Evolutionary conservation across 2,888 invertebrate genomes (phyloP).

Genomic region (Rapana venosa): DNA sequence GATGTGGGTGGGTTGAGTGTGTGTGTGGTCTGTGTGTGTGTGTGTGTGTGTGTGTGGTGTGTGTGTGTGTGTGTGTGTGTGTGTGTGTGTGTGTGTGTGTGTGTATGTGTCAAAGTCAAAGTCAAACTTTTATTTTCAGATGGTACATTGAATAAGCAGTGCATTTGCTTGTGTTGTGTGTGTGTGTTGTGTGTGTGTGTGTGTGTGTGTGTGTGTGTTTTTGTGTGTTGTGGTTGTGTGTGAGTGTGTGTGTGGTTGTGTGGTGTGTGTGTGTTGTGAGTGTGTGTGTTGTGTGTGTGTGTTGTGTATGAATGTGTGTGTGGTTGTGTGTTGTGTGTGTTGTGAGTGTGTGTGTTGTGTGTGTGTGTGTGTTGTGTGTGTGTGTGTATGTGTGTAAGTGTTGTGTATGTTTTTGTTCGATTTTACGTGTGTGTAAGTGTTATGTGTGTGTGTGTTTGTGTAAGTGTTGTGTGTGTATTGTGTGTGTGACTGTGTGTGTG

Average conservation of each 20-base stretch:
- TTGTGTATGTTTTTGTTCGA: neutral
- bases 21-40: neutral
- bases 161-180: too few species aligned
- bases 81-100: neutral
- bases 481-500: too few species aligned
- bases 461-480: too few species aligned
- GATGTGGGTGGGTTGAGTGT: too few species aligned
- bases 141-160: too few species aligned
- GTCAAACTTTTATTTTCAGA: too few species aligned
- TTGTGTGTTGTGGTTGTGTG: neutral
- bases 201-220: neutral
- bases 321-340: neutral
- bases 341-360: neutral
- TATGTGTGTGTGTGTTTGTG: too few species aligned
- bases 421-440: neutral
- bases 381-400: neutral
- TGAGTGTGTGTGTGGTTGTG: neutral
- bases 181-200: neutral
- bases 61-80: neutral
- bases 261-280: neutral
- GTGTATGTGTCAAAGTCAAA: constrained; percentile 1
- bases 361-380: neutral
- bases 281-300: neutral
- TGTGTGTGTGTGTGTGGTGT: neutral
- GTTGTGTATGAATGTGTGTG: neutral